Evolutionary conservation across 2,113 vertebrate species (phyloP).

Genomic region (Sphaerodactylus townsendi): DNA sequence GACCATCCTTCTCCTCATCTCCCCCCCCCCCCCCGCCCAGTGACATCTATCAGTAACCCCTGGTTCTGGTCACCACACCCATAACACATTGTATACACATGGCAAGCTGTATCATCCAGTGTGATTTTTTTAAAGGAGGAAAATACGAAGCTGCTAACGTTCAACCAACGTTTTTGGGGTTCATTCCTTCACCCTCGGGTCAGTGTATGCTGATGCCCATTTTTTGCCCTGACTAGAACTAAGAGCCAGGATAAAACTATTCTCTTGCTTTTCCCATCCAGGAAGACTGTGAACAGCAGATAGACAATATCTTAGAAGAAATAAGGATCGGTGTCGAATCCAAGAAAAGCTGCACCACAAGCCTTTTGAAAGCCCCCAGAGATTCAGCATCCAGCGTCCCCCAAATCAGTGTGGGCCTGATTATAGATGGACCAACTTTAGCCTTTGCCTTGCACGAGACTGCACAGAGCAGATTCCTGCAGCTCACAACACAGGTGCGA

Average conservation of each 20-base stretch:
- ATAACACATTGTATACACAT: neutral
- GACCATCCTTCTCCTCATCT: no score
- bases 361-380: neutral
- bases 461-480: conserved; percentile 75
- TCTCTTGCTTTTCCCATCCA: conserved; percentile 56
- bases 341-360: accelerated
- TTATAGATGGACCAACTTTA: conserved; percentile 83
- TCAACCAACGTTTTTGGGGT: neutral
- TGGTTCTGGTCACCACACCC: neutral
- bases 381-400: neutral
- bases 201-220: neutral
- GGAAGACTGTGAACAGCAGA: conserved; percentile 80
- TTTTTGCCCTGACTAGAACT: conserved; percentile 5
- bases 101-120: neutral
- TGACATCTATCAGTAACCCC: neutral
- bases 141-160: neutral
- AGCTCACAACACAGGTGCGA: conserved; percentile 73
- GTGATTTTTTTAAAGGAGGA: neutral
- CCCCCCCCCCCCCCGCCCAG: neutral
- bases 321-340: conserved; percentile 54
- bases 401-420: conserved; percentile 66
- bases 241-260: neutral
- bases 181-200: neutral
- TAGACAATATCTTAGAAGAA: conserved; percentile 73
- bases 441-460: conserved; percentile 79